Evolutionary conservation across 1,140 invertebrate genomes (phyloP).

Genomic region (Pararge aegeria): DNA sequence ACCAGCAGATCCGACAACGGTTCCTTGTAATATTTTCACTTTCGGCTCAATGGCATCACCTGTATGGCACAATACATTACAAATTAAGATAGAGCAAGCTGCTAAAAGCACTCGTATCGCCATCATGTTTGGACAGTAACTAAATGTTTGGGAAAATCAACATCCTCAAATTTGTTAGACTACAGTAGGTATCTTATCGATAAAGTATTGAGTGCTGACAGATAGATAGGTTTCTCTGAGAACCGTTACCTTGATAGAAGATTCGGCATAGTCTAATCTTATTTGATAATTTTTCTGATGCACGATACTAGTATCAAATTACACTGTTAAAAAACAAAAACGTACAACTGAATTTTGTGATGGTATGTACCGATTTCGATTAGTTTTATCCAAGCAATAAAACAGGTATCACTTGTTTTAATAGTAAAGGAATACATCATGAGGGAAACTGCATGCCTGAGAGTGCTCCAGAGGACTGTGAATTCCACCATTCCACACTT

Average conservation of each 20-base stretch:
- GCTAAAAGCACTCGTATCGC: slow-evolving; percentile 4
- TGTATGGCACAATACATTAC: slow-evolving; percentile 29
- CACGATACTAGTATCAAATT: too few relatives aligned
- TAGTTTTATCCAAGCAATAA: too few relatives aligned
- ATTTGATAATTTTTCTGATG: neutral
- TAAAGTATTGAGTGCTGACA: slow-evolving; percentile 9
- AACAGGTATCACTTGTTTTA: too few relatives aligned
- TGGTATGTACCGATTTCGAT: too few relatives aligned
- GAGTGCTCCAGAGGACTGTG: too few relatives aligned
- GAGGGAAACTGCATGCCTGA: too few relatives aligned
- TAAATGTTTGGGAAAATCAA: slow-evolving; percentile 3
- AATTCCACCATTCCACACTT: too few relatives aligned
- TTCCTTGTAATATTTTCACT: slow-evolving; percentile 55
- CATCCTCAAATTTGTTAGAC: neutral
- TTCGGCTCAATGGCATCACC: slow-evolving; percentile 15
- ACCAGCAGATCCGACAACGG: slow-evolving; percentile 41
- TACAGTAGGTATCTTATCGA: slow-evolving; percentile 16
- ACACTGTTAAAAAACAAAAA: too few relatives aligned
- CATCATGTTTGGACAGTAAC: slow-evolving; percentile 8
- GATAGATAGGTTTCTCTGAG: slow-evolving; percentile 10
- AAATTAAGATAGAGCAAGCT: slow-evolving; percentile 33
- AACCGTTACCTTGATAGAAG: slow-evolving; percentile 1
- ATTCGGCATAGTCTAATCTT: neutral
- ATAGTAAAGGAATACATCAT: too few relatives aligned
- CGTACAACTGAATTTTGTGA: too few relatives aligned